Evolutionary conservation across 1,140 invertebrate genomes (phyloP), one percentile per base, ranked within the genome.

Genomic region (Nebria ingens): DNA sequence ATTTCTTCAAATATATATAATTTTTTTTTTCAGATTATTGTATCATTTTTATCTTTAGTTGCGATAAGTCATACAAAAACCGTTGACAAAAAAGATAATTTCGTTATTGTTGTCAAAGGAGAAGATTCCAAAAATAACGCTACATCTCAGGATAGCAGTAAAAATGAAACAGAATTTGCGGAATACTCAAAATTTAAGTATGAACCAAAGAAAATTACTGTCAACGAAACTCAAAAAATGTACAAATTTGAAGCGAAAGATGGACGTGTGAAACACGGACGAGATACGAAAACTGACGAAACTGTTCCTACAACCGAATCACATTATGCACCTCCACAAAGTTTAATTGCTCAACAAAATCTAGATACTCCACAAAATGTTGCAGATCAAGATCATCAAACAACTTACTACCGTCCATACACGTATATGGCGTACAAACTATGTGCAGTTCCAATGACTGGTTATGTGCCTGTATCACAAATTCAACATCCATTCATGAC

Each of bases 221-320:
- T 6, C n/a, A n/a, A 34, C 17, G 40, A 45, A 12, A 3, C 9
- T 9, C 9, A 45, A 45, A 17, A 4, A 45, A 45, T 45, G 40
- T 45, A 45, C 15, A 45, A 45, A 45, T 45, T 45, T 17, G 40
- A 45, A 45, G 40, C 40, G 3, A 45, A 17, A 45, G 40, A 45
- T 17, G 40, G 40, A 6, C 9, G 40, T 12, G n/a, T 34, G 6
- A n/a, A n/a, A n/a, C n/a, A 34, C n/a, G n/a, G n/a, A 34, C 25
- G 25, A 34, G 25, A 34, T 34, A 34, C 6, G n/a, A n/a, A 6
- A 34, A n/a, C 25, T 34, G 6, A 6, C 6, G 25, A 34, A 34
- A n/a, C 6, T 9, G 25, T 34, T 34, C n/a, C n/a, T n/a, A 34
- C 25, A 9, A 6, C 6, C 6, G 25, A 34, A 34, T n/a, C 25